Evolutionary conservation across 64 coral and sea anemone species (phyloP), one percentile per base, ranked within the genome.

Genomic region (Montipora cactus): DNA sequence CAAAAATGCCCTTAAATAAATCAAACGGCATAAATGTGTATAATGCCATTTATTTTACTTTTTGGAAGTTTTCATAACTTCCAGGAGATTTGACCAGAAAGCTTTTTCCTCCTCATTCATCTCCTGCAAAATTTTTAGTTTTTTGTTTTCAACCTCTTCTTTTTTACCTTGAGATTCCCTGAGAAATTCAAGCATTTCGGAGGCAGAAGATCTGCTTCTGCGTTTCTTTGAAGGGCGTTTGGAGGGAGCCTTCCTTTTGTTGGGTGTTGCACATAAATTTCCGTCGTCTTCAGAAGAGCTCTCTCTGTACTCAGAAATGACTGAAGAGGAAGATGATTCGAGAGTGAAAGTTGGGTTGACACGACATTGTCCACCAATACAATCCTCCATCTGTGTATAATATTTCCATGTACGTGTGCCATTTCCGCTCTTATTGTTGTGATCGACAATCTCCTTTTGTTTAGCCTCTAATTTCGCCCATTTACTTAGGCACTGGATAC

Each of bases 91-190:
- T n/a, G 78, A 53, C 78, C 78, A 55, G 18, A 80, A 80, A 52
- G 49, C 50, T 22, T 80, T 80, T 57, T 80, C 55, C 4, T 80
- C 78, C 48, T 48, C 78, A 55, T 80, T 57, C 66, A 70, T 69
- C 44, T 87, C 83, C 57, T 49, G 11, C 19, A 87, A n/a, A 47
- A 87, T 69, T 47, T 71, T 44, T 2, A 87, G 7, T 87, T 87
- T 87, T 71, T 87, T 70, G 64, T 47, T 87, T 87, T 87, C 83
- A 6, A 52, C 68, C n/a, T 87, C 83, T 86, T 86, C 59, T 64
- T 15, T 11, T 15, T 64, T 11, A 14, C 13, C 10, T 15, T 64
- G 9, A 7, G 8, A 87, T 18, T 71, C 62, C 48, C 18, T 67
- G 68, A 87, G 83, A 14, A 87, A 87, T 20, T 67, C 28, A 22